Evolutionary conservation across 1,140 invertebrate species (phyloP), one percentile per base, ranked within the genome.

Genomic region (Battus philenor): DNA sequence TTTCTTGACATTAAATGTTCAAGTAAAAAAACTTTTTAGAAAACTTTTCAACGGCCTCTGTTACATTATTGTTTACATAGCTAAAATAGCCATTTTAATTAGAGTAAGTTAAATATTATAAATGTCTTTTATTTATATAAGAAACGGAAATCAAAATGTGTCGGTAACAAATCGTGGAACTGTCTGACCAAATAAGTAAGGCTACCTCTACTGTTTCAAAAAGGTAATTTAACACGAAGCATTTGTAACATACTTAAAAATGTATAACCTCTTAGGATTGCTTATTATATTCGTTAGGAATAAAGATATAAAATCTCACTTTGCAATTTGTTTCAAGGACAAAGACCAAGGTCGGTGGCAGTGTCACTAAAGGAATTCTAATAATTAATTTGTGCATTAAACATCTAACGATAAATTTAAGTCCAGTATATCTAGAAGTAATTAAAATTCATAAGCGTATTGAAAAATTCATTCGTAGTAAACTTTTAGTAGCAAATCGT

Each of bases 361-460:
- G 38, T 29, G 24, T 15, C 10, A 29, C 9, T 41, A 41, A 29
- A 29, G 29, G 10, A 41, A 12, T 7, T 29, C 24, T 41, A 29
- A 17, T 6, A 4, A 11, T 30, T 11, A 30, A 10, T 33, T 33
- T 41, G 38, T 41, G 38, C 38, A 29, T 29, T 9, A 29, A 41
- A 41, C 24, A 41, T 27, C 38, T 41, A 41, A 18, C 26, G 16
- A 11, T 41, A 41, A 24, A n/a, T 12, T 41, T 41, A 4, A 15
- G 17, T 29, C 20, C 4, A 41, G 24, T 41, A 41, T 4, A 27
- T 29, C 24, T 41, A 41, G 38, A 29, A 26, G 26, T 41, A 41
- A 9, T 45, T 32, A 45, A 52, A 57, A 59, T 52, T 60, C 45
- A 61, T 65, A 65, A 65, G 61, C 61, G 61, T 65, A 65, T 58